A percentile compares a stretch with the other conserved stretches of the same genome.
Conservation (phyloP, 2,888 invertebrate species). For the Adela reaumurella region DNA sequence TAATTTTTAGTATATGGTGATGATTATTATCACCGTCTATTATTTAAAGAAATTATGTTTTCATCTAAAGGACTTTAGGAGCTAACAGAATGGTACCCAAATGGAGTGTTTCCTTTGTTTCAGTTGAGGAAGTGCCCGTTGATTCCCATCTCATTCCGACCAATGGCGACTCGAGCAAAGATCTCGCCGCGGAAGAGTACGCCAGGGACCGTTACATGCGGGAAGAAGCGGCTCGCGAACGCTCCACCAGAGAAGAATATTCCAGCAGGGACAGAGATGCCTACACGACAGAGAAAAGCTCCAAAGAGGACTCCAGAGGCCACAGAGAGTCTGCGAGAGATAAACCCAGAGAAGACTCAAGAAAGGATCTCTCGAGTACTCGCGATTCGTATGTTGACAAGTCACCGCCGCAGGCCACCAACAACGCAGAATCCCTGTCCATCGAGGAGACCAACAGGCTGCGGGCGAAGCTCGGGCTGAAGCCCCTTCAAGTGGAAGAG, state of each 20-base stretch:
- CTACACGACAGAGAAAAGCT: not conserved
- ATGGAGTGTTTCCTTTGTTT: slow-evolving; percentile 21
- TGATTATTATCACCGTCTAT: too few relatives aligned
- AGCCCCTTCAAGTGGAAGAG: slow-evolving; percentile 74
- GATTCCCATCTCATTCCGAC: slow-evolving; percentile 31
- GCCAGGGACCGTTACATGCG: not conserved
- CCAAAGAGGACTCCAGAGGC: slow-evolving; percentile 7
- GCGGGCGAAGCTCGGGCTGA: slow-evolving; percentile 88
- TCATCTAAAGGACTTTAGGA: too few relatives aligned
- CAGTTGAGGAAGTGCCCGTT: slow-evolving; percentile 51
- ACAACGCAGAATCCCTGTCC: slow-evolving; percentile 45
- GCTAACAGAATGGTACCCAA: not conserved
- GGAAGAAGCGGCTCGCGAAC: not conserved
- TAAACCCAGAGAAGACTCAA: not conserved
- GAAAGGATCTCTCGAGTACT: not conserved
- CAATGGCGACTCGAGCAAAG: slow-evolving; percentile 14
- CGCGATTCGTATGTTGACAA: not conserved
- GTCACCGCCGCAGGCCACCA: slow-evolving; percentile 4
- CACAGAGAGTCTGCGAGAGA: slow-evolving; percentile 4
- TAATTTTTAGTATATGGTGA: too few relatives aligned
- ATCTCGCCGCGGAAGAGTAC: not conserved
- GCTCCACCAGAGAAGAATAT: not conserved
- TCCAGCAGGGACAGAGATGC: not conserved
- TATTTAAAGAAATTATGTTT: too few relatives aligned
- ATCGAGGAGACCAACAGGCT: slow-evolving; percentile 85